phyloP scores from a whole-genome alignment of 2,888 invertebrate genomes.

The Acleris emargana region DNA sequence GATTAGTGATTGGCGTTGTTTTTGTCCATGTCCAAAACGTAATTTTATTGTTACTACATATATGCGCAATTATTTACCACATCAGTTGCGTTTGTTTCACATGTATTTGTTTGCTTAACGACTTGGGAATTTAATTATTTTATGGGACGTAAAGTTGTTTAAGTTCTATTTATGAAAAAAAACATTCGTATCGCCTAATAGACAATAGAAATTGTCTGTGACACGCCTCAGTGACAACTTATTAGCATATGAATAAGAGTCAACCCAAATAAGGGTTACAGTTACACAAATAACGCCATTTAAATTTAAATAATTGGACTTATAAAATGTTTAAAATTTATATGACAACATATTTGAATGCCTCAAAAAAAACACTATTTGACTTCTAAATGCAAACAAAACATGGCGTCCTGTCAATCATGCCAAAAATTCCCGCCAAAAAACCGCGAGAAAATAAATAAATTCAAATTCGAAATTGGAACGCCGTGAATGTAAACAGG shows the following conservation, averaged over 20 bases:
- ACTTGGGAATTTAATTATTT: no score
- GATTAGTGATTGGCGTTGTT: no score
- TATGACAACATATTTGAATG: conserved; percentile 33
- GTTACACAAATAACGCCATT: conserved; percentile 24
- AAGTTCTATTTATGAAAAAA: neutral
- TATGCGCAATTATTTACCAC: no score
- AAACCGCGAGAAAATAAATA: conserved; percentile 74
- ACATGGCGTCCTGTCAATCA: conserved; percentile 54
- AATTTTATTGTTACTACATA: no score
- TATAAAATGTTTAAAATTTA: conserved; percentile 28
- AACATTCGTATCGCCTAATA: conserved; percentile 7
- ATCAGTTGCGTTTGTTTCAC: no score
- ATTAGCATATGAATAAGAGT: conserved; percentile 34
- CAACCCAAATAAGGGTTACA: conserved; percentile 27
- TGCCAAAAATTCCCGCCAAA: conserved; percentile 41
- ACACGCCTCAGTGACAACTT: conserved; percentile 14
- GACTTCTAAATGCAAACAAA: conserved; percentile 43
- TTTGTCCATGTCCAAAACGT: no score
- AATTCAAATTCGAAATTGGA: conserved; percentile 83
- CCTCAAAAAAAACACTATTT: conserved; percentile 35
- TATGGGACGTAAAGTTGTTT: neutral
- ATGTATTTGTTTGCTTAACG: no score
- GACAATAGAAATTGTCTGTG: conserved; percentile 8
- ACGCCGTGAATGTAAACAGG: conserved; percentile 81
- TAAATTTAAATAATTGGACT: conserved; percentile 26